Evolutionary conservation across 1,140 invertebrate genomes (phyloP).

Genomic region (Centruroides vittatus): DNA sequence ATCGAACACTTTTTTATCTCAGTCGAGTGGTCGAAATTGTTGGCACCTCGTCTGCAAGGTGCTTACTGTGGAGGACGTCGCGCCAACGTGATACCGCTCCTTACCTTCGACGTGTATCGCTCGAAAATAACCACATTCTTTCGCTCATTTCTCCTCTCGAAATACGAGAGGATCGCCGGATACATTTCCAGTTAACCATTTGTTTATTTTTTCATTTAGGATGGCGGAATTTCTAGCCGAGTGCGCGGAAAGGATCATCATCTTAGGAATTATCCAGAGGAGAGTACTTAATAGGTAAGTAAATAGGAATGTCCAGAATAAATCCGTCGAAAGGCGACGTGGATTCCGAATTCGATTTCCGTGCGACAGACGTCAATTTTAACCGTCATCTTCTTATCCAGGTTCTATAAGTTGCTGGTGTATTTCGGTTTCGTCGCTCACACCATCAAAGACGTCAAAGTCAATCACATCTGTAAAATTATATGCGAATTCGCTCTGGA

Average conservation of each 20-base stretch:
- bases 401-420: slow-evolving; percentile 80
- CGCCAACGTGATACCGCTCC: no score
- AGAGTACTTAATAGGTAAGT: slow-evolving; percentile 62
- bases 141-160: no score
- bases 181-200: background rate
- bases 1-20: no score
- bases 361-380: no score
- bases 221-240: slow-evolving; percentile 75
- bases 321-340: no score
- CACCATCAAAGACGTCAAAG: slow-evolving; percentile 71
- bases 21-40: no score
- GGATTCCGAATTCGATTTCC: no score
- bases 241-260: slow-evolving; percentile 91
- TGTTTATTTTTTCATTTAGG: background rate
- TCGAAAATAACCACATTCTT: no score
- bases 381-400: background rate
- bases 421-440: slow-evolving; percentile 77
- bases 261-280: slow-evolving; percentile 75
- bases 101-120: no score
- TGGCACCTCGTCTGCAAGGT: no score
- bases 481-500: slow-evolving; percentile 96
- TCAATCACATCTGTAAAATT: slow-evolving; percentile 80
- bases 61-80: no score
- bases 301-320: background rate
- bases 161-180: no score